Evolutionary conservation across 2,888 invertebrate species (phyloP).

Genomic region (Ischnus inquisitorius): DNA sequence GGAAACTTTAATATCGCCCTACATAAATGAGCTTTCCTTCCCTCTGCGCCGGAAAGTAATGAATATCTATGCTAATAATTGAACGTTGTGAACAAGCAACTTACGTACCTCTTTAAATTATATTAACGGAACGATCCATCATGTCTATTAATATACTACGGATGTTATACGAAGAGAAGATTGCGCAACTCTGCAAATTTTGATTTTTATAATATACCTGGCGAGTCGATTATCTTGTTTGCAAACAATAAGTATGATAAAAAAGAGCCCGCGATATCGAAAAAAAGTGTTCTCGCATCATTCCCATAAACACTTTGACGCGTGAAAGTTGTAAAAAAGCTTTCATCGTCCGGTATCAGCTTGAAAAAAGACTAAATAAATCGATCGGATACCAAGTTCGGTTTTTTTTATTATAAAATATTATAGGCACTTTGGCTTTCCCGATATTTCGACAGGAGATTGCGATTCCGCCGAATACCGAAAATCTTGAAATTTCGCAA

Average conservation of each 20-base stretch:
- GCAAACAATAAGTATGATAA: background rate
- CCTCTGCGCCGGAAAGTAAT: background rate
- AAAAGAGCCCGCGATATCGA: background rate
- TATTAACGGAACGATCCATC: background rate
- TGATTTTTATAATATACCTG: background rate
- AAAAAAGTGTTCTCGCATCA: background rate
- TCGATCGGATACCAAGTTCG: too few relatives aligned
- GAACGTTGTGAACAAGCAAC: slow-evolving; percentile 3
- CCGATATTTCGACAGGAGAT: too few relatives aligned
- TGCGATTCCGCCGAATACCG: too few relatives aligned
- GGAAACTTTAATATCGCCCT: slow-evolving; percentile 8
- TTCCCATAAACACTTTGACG: too few relatives aligned
- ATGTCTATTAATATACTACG: background rate
- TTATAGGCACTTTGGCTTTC: too few relatives aligned
- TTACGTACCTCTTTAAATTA: background rate
- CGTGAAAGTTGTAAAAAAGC: too few relatives aligned
- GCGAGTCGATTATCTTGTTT: background rate
- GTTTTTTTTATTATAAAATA: too few relatives aligned
- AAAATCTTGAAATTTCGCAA: too few relatives aligned
- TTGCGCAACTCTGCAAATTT: background rate
- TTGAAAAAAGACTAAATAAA: too few relatives aligned
- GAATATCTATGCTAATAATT: background rate
- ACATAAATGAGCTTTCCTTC: background rate
- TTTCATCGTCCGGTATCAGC: too few relatives aligned
- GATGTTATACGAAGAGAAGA: background rate